Evolutionary conservation across 2,113 vertebrate genomes (phyloP).

Genomic region (Petroica traversi): DNA sequence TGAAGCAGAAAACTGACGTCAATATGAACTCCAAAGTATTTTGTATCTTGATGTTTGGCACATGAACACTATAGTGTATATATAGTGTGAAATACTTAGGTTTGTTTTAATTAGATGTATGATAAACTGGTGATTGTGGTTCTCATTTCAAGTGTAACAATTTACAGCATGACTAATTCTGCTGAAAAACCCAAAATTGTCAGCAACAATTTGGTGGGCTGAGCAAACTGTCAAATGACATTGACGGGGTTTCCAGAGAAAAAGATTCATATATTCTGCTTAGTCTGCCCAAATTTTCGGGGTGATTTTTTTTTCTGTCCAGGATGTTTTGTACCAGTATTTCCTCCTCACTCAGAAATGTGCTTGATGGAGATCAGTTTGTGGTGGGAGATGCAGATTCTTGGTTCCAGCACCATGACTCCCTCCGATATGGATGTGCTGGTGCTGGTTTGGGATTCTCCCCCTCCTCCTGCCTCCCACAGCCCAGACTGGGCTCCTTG

Average conservation of each 20-base stretch:
- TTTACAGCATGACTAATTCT: background rate
- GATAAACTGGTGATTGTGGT: background rate
- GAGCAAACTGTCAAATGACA: background rate
- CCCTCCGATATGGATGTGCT: background rate
- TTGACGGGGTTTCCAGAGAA: background rate
- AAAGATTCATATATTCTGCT: background rate
- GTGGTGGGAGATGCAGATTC: background rate
- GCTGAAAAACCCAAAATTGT: background rate
- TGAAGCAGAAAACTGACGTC: conserved; percentile 46
- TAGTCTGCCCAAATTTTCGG: background rate
- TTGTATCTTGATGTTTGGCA: conserved; percentile 5
- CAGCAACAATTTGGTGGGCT: background rate
- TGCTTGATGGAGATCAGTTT: background rate
- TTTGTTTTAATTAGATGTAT: conserved; percentile 11
- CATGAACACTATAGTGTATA: background rate
- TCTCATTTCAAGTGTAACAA: background rate
- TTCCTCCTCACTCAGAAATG: background rate
- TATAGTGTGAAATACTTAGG: background rate
- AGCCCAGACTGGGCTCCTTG: background rate
- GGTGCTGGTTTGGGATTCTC: background rate
- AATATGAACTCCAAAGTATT: background rate
- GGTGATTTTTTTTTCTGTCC: background rate
- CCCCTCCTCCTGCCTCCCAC: background rate
- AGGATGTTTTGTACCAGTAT: background rate
- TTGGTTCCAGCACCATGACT: background rate